Conservation (phyloP, 2,113 vertebrate genomes). For the Synchiropus splendidus region DNA sequence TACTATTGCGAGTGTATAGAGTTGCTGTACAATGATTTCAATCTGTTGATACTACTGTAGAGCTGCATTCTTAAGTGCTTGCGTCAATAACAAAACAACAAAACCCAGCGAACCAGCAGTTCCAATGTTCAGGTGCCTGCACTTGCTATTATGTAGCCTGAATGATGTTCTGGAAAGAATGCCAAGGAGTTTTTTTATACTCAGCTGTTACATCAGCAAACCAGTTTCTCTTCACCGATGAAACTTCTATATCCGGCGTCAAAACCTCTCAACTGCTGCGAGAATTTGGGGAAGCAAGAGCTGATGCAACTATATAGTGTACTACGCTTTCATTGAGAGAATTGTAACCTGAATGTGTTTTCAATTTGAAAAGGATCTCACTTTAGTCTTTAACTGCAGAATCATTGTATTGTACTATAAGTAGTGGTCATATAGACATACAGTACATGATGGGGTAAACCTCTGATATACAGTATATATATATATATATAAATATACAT, state of each 20-base stretch:
- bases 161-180: slow-evolving; percentile 26
- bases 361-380: slow-evolving; percentile 20
- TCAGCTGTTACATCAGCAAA: no score
- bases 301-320: slow-evolving; percentile 22
- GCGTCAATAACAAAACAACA: slow-evolving; percentile 11
- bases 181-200: slow-evolving; percentile 25
- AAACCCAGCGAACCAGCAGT: slow-evolving; percentile 49
- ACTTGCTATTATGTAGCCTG: slow-evolving; percentile 59
- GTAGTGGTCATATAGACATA: slow-evolving; percentile 14
- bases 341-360: slow-evolving; percentile 42
- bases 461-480: no score
- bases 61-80: slow-evolving; percentile 18
- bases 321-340: slow-evolving; percentile 38
- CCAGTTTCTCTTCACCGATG: no score
- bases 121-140: slow-evolving; percentile 43
- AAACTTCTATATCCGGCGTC: slow-evolving; percentile 20
- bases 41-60: no score
- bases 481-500: slow-evolving; percentile 41
- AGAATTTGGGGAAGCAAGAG: slow-evolving; percentile 21
- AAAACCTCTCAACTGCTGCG: slow-evolving; percentile 22
- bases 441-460: slow-evolving; percentile 34
- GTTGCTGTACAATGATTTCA: no score
- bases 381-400: slow-evolving; percentile 18
- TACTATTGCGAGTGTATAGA: slow-evolving; percentile 10
- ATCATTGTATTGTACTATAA: slow-evolving; percentile 28